Evolutionary conservation across 2,888 invertebrate genomes (phyloP), one percentile per base, ranked within the genome.

Genomic region (Conops quadrifasciatus): DNA sequence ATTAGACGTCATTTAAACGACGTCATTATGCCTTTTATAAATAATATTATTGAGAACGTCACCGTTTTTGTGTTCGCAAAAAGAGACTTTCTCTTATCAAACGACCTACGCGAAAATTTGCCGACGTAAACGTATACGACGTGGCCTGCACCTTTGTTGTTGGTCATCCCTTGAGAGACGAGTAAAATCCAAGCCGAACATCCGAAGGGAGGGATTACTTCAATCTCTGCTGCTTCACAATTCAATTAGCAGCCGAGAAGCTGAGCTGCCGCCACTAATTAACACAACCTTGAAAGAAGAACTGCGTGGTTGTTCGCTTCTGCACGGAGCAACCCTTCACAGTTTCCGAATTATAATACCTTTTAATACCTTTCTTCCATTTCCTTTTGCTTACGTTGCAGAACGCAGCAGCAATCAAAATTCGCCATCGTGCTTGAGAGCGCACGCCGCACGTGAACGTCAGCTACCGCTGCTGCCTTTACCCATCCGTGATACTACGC

Each of bases 331-430:
- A 21, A 47, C 47, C n/a, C 47, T 24, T 45, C 15, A 21, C 62
- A 63, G 47, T 56, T 36, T 36, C 36, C 4, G 4, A 36, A 36
- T 36, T 9, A 7, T 36, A 36, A 36, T 36, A 36, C 9, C 36
- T 58, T 28, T 16, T 26, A 58, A 58, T 28, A 9, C 13, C 30
- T 13, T 26, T 28, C 24, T 28, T 56, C 60, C 9, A 21, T 36
- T 43, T 60, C 67, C 70, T 64, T 72, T 36, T 43, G 64, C 62
- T 11, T 67, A 73, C 43, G 24, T 74, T 73, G 47, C 75, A 76
- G 76, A 73, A 45, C 71, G 74, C 60, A 75, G 69, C 67, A 67
- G 60, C 49, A 60, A 47, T 70, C 64, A 28, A 53, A 56, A 62
- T 16, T 28, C 67, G n/a, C 13, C 11, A 30, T 15, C 45, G 16